Evolutionary conservation across 2,113 vertebrate genomes (phyloP).

Genomic region (Vulpes ferrilata): DNA sequence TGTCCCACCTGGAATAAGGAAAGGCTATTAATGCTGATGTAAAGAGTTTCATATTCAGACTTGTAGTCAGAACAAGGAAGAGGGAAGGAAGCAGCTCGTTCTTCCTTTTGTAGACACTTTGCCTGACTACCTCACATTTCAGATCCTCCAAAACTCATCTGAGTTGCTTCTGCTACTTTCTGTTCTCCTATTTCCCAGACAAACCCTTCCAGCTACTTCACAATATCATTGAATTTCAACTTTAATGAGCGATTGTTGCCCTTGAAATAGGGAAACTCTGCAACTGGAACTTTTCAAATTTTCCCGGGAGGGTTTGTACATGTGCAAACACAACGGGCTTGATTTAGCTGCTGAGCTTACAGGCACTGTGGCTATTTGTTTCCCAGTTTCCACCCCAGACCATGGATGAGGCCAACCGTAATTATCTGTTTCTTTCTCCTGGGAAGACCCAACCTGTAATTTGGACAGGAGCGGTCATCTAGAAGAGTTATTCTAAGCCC

Average conservation of each 20-base stretch:
- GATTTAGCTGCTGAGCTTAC: background rate
- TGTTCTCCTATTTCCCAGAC: background rate
- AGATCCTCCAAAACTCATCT: background rate
- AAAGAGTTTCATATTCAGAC: background rate
- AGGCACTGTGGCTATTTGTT: background rate
- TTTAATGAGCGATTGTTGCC: background rate
- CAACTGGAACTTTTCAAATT: background rate
- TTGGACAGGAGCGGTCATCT: background rate
- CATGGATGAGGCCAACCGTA: background rate
- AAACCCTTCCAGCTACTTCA: background rate
- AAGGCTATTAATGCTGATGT: background rate
- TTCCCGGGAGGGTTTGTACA: background rate
- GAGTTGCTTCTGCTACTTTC: background rate
- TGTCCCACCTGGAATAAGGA: background rate
- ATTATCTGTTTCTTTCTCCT: background rate
- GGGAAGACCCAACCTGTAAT: background rate
- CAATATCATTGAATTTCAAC: background rate
- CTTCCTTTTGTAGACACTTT: background rate
- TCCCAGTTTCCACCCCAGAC: background rate
- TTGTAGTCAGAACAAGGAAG: background rate
- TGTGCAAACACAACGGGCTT: background rate
- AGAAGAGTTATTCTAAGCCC: background rate
- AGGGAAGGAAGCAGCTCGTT: background rate
- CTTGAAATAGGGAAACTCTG: background rate
- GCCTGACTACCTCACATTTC: background rate